Evolutionary conservation across 2,113 vertebrate genomes (phyloP).

Genomic region (Jacana jacana): DNA sequence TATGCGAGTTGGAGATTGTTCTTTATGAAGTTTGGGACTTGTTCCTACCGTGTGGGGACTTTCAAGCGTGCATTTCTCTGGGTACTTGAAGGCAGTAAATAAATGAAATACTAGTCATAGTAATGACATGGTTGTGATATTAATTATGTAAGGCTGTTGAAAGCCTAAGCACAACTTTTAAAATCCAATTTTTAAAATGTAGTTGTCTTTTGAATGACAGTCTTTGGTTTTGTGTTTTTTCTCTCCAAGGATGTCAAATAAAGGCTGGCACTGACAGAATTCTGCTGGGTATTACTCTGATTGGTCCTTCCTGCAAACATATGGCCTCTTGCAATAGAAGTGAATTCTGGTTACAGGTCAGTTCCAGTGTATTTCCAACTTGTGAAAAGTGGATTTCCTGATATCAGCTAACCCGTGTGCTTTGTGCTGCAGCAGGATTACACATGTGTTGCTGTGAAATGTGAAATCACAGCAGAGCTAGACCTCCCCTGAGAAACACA

Average conservation of each 20-base stretch:
- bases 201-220: background rate
- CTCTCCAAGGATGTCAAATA: background rate
- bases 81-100: background rate
- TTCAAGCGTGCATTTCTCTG: background rate
- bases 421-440: slow-evolving; percentile 46
- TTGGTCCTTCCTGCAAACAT: background rate
- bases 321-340: background rate
- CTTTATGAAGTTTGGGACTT: background rate
- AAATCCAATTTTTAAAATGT: background rate
- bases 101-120: background rate
- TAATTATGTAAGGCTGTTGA: background rate
- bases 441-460: slow-evolving; percentile 62
- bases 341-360: background rate
- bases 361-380: background rate
- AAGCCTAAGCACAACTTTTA: background rate
- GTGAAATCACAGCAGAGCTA: slow-evolving; percentile 65
- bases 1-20: background rate
- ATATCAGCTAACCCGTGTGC: background rate
- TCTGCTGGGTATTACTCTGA: background rate
- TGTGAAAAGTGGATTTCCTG: slow-evolving; percentile 30
- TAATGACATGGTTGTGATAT: background rate
- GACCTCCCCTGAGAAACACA: slow-evolving; percentile 77
- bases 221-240: background rate
- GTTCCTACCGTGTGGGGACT: rapidly evolving
- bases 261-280: background rate